phyloP scores from a whole-genome alignment of 2,797 vertebrate genomes.

The Glyptemys insculpta region DNA sequence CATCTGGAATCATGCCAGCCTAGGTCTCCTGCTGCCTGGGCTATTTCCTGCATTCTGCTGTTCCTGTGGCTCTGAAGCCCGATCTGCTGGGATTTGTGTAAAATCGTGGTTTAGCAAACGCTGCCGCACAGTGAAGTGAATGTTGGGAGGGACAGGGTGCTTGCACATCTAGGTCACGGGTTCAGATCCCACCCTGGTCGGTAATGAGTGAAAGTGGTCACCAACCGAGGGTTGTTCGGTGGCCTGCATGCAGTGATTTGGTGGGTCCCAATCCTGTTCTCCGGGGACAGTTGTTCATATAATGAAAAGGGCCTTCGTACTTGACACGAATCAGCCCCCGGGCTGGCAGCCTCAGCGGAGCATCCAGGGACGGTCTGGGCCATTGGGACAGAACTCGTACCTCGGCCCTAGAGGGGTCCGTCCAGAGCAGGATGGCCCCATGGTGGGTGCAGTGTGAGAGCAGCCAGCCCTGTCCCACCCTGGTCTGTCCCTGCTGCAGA shows the following conservation, averaged over 20 bases:
- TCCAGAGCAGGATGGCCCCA: not conserved
- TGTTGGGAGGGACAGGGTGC: not conserved
- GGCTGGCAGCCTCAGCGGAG: not conserved
- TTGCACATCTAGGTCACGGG: too few species aligned
- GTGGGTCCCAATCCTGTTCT: not conserved
- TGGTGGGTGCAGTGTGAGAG: not conserved
- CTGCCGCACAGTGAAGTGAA: not conserved
- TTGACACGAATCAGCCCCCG: not conserved
- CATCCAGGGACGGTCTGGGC: not conserved
- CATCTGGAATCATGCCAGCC: not conserved
- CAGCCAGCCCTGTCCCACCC: not conserved
- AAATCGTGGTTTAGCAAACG: not conserved
- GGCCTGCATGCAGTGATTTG: not conserved
- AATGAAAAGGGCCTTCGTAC: not conserved
- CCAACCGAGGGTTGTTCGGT: not conserved
- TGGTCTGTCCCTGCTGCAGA: not conserved
- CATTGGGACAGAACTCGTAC: not conserved
- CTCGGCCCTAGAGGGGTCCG: not conserved
- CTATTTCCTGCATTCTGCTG: not conserved
- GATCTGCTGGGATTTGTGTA: too few species aligned
- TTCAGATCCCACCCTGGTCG: not conserved
- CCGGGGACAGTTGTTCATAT: not conserved
- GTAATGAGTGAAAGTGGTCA: not conserved
- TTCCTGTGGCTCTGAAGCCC: not conserved
- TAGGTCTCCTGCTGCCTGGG: not conserved